A percentile compares a stretch with the other conserved stretches of the same genome.
Evolutionary conservation across 2,113 vertebrate genomes (phyloP).

Genomic region (Hyperoodon ampullatus): DNA sequence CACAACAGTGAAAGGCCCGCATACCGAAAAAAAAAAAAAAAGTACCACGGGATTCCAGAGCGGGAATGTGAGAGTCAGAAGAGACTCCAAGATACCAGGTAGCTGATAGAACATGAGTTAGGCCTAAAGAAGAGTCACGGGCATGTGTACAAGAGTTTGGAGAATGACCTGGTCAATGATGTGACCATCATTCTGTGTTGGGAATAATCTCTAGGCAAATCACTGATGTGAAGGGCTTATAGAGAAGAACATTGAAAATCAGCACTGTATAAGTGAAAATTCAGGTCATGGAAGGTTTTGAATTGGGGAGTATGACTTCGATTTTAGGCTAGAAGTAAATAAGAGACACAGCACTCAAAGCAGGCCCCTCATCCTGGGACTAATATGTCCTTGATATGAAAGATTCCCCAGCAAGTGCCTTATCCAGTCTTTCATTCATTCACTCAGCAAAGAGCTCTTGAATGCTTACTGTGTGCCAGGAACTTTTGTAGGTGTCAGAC

Average conservation of each 20-base stretch:
- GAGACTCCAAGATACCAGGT: not conserved
- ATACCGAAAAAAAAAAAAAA: not conserved
- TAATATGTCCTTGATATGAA: not conserved
- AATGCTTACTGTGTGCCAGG: not conserved
- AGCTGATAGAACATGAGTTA: not conserved
- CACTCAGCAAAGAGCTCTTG: not conserved
- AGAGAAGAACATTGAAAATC: not conserved
- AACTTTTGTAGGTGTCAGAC: not conserved
- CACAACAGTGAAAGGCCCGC: no score
- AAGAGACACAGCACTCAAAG: not conserved
- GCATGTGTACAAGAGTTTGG: fast-evolving
- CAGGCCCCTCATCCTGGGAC: not conserved
- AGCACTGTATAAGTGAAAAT: not conserved
- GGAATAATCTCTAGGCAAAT: not conserved
- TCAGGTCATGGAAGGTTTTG: not conserved
- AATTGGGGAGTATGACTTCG: not conserved
- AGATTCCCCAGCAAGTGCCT: not conserved
- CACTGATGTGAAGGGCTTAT: not conserved
- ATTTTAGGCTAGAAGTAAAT: not conserved
- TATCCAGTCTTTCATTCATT: not conserved
- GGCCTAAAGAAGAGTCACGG: not conserved
- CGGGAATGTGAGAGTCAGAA: not conserved
- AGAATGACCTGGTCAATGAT: not conserved
- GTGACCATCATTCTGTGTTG: not conserved
- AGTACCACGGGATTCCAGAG: not conserved